Evolutionary conservation across 2,797 vertebrate species (phyloP).

Genomic region (Podarcis lilfordi): DNA sequence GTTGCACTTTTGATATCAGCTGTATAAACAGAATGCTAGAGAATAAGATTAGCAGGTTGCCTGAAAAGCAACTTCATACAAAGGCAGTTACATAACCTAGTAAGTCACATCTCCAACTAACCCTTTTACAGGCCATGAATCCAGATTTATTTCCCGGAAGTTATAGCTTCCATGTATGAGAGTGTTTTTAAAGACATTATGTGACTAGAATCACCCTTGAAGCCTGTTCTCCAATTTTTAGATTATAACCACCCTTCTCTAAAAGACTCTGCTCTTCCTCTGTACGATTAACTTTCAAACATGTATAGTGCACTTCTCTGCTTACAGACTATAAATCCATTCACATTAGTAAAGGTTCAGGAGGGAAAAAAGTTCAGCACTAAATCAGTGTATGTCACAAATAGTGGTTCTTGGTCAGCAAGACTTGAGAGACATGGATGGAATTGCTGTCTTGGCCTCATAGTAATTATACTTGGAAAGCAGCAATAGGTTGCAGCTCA

Average conservation of each 20-base stretch:
- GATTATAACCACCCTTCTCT: constrained; percentile 17
- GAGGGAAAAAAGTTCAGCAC: neutral
- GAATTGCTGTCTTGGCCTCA: neutral
- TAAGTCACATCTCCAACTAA: constrained; percentile 64
- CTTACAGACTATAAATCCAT: neutral
- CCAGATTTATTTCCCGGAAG: constrained; percentile 70
- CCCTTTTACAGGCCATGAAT: constrained; percentile 66
- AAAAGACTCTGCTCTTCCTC: neutral
- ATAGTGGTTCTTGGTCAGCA: neutral
- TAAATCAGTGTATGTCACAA: neutral
- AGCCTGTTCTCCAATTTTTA: neutral
- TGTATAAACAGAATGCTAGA: constrained; percentile 43
- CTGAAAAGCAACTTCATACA: constrained; percentile 52
- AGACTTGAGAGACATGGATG: neutral
- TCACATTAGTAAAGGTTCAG: neutral
- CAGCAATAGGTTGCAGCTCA: neutral
- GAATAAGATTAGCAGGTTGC: constrained; percentile 32
- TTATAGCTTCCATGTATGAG: constrained; percentile 60
- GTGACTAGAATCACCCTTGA: constrained; percentile 45
- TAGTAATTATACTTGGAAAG: neutral
- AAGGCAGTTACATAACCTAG: constrained; percentile 56
- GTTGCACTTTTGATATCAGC: constrained; percentile 1
- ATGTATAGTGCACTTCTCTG: no score
- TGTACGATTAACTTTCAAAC: neutral
- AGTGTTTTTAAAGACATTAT: constrained; percentile 38